Percentiles rank a stretch among this genome's conserved stretches.
Conservation (phyloP, 2,113 vertebrate species). For the Cololabis saira region DNA sequence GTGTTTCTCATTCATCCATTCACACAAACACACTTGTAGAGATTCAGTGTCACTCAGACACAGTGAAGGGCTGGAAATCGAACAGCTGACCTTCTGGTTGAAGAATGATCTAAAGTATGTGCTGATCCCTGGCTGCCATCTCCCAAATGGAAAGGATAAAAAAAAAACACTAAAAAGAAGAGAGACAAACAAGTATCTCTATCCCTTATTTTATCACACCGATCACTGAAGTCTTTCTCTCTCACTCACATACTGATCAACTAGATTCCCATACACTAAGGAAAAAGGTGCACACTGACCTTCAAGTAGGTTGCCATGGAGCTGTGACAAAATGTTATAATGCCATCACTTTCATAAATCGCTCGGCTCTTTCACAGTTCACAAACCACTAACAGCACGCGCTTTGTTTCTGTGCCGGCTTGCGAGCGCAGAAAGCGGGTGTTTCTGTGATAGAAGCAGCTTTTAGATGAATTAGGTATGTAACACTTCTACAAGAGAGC, state of each 20-base stretch:
- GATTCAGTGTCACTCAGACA: no score
- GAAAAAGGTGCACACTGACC: conserved; percentile 51
- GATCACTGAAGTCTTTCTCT: conserved; percentile 10
- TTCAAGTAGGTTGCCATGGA: conserved; percentile 68
- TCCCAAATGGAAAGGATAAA: no score
- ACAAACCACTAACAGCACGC: conserved; percentile 45
- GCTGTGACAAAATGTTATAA: conserved; percentile 66
- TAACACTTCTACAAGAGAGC: conserved; percentile 28
- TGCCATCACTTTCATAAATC: conserved; percentile 71
- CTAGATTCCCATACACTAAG: neutral
- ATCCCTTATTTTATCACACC: conserved; percentile 22
- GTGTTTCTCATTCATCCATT: no score
- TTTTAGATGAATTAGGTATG: conserved; percentile 26
- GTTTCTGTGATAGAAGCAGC: conserved; percentile 14
- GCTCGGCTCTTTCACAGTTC: conserved; percentile 66
- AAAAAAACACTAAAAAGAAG: neutral
- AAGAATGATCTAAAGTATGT: no score
- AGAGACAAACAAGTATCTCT: neutral
- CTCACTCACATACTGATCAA: neutral
- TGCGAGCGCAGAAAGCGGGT: neutral
- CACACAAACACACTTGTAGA: no score
- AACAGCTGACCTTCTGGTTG: no score
- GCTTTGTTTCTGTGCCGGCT: neutral
- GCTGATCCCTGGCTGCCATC: no score
- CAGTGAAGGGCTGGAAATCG: no score